Base-by-base conservation (phyloP, 1,140 invertebrate species). In the Lordiphosa mommai region DNA sequence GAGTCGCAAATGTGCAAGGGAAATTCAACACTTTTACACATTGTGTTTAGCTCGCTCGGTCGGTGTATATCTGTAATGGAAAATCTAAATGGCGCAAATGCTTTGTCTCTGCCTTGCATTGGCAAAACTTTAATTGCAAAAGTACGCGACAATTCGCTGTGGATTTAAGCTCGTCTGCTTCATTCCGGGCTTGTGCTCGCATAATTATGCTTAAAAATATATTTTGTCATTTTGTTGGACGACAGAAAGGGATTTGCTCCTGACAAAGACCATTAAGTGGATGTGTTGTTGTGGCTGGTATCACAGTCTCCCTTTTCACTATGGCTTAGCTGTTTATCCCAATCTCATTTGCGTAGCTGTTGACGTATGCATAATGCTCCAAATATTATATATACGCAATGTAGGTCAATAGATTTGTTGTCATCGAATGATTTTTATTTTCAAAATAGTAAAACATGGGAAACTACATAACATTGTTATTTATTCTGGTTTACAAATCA, bases 111-210 rank as follows among this genome's bases (percentile, higher is more conserved):
- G 32, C 13, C 13, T 61, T 36, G 47, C 40, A 53, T 46, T 56
- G 36, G 10, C 27, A 57, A 57, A 80, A 82, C 66, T 80, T 82
- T 82, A 80, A 80, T 76, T 80, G 71, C 61, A 52, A 72, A 66
- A 61, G 50, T 65, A 49, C 32, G 46, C 51, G 47, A 38, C n/a
- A 27, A 57, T 52, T 57, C 40, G 20, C 63, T 38, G 44, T 64
- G n/a, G 12, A 12, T 6, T 48, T 23, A 14, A 38, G 9, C 30
- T 17, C 6, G n/a, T 16, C 23, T 16, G 6, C 17, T 7, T 12
- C 12, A 20, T 3, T 4, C 16, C 12, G 12, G 23, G 7, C 29
- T 16, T 13, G 29, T 16, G 30, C 14, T 36, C 61, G 37, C 43
- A 70, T 80, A 82, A 80, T 80, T 80, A 80, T 84, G 76, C 46